A percentile compares a stretch with the other conserved stretches of the same genome.
Conservation (phyloP, 2,113 vertebrate species). For the Aspiorhynchus laticeps region DNA sequence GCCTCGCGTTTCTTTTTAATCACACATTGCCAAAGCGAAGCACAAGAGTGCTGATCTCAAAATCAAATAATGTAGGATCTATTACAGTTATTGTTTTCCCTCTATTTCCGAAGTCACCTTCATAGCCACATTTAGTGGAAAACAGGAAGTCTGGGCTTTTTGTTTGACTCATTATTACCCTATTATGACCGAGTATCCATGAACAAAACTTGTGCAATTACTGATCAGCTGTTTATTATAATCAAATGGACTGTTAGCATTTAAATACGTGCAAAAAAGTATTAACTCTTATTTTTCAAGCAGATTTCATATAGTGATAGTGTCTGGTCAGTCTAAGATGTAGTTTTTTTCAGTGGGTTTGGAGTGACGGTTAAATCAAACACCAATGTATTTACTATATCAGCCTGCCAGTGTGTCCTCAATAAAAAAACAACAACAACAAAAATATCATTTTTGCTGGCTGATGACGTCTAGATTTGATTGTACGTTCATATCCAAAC, state of each 20-base stretch:
- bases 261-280: background rate
- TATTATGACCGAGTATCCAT: background rate
- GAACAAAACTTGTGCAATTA: conserved; percentile 23
- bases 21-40: conserved; percentile 38
- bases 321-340: background rate
- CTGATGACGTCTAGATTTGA: background rate
- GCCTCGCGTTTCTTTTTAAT: conserved; percentile 5
- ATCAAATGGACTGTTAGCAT: background rate
- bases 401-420: background rate
- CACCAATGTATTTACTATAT: background rate
- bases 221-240: conserved; percentile 13
- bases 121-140: background rate
- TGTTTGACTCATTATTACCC: background rate
- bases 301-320: background rate
- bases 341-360: background rate
- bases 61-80: background rate
- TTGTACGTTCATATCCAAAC: background rate
- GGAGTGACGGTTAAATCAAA: background rate
- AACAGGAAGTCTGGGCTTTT: background rate
- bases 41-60: background rate
- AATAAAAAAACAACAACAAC: background rate
- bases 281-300: background rate
- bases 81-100: conserved; percentile 7
- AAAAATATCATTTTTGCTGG: background rate
- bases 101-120: background rate